Evolutionary conservation across 2,797 vertebrate genomes (phyloP).

Genomic region (Pseudomugil tenellus): DNA sequence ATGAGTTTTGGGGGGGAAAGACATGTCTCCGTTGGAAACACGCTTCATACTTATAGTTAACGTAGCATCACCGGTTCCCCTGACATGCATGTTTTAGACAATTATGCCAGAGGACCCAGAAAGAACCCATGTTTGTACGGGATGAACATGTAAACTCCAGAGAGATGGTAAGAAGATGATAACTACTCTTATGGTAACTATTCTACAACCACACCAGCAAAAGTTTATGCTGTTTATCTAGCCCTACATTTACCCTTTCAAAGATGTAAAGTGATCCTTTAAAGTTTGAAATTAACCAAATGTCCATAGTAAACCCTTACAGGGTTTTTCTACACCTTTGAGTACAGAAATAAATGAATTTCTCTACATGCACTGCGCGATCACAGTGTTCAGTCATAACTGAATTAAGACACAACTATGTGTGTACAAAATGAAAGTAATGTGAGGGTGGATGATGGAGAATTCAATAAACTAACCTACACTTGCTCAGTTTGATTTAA

Average conservation of each 20-base stretch:
- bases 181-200: too few relatives aligned
- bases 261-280: too few relatives aligned
- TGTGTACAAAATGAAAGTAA: conserved; percentile 34
- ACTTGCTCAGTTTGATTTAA: conserved; percentile 23
- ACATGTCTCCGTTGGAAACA: background rate
- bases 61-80: background rate
- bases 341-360: background rate
- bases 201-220: background rate
- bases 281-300: background rate
- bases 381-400: conserved; percentile 25
- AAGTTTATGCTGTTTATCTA: background rate
- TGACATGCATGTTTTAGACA: background rate
- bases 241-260: background rate
- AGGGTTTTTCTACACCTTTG: background rate
- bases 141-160: too few relatives aligned
- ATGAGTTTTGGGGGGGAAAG: background rate
- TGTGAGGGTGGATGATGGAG: conserved; percentile 29
- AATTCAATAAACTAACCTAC: conserved; percentile 32
- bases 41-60: too few relatives aligned
- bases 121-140: background rate
- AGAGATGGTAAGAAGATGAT: too few relatives aligned
- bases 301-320: background rate
- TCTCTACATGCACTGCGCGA: conserved; percentile 7
- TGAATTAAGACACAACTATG: conserved; percentile 29
- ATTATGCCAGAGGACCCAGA: background rate